Percentiles rank a stretch among this genome's conserved stretches.
Conservation (phyloP, 2,113 vertebrate species). For the Zosterops lateralis region DNA sequence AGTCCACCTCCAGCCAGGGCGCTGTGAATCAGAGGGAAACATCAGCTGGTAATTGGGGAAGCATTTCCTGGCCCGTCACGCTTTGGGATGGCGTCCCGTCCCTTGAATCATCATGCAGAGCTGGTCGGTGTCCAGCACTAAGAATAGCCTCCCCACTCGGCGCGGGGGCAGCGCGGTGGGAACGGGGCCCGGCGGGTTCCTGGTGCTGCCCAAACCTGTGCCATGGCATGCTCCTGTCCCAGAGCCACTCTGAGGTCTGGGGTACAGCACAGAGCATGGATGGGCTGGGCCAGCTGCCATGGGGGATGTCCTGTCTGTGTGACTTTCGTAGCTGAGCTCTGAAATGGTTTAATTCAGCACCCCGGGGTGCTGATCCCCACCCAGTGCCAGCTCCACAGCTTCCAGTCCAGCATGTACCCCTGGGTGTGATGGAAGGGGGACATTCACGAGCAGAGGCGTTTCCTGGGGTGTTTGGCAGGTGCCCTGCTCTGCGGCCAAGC, state of each 20-base stretch:
- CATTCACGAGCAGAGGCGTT: background rate
- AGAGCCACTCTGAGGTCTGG: accelerated
- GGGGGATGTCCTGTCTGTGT: accelerated
- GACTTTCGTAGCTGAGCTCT: background rate
- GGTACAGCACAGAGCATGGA: accelerated
- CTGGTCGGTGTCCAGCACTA: constrained; percentile 19
- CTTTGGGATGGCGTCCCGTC: constrained; percentile 41
- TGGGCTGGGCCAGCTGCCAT: accelerated
- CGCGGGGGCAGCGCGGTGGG: background rate
- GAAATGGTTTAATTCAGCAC: accelerated
- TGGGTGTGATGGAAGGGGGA: background rate
- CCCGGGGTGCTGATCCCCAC: accelerated
- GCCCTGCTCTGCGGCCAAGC: accelerated
- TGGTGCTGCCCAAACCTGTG: background rate
- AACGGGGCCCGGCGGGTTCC: background rate
- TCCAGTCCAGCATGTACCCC: accelerated
- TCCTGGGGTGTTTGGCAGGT: background rate
- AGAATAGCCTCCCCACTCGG: constrained; percentile 24
- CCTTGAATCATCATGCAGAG: constrained; percentile 50
- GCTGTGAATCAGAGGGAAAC: constrained; percentile 27
- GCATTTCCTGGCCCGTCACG: constrained; percentile 63
- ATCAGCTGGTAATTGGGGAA: constrained; percentile 43
- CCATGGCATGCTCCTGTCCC: accelerated
- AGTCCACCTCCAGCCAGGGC: background rate
- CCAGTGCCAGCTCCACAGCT: accelerated